Evolutionary conservation across 2,797 vertebrate species (phyloP).

Genomic region (Salarias fasciatus): DNA sequence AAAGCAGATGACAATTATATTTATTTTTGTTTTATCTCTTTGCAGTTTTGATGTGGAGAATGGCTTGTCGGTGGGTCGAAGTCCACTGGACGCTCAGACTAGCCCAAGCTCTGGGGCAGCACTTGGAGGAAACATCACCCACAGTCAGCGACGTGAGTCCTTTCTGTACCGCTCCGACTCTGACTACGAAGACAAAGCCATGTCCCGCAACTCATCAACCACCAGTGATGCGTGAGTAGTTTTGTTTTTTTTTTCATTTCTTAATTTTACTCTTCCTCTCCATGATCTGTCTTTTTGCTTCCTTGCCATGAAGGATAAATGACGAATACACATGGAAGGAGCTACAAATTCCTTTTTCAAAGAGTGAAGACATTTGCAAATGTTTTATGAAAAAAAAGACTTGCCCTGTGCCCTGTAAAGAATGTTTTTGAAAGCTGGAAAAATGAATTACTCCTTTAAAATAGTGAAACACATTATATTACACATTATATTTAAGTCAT

Average conservation of each 20-base stretch:
- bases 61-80: constrained; percentile 86
- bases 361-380: no score
- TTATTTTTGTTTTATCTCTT: constrained; percentile 14
- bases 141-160: constrained; percentile 92
- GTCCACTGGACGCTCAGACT: constrained; percentile 86
- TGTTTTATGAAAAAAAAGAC: no score
- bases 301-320: no score
- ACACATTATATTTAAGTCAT: no score
- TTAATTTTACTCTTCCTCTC: no score
- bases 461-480: no score
- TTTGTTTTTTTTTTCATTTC: not conserved
- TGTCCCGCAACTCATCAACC: constrained; percentile 93
- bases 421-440: no score
- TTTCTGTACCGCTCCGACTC: constrained; percentile 97
- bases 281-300: no score
- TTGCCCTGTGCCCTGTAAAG: no score
- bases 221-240: constrained; percentile 93
- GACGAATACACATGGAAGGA: no score
- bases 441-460: no score
- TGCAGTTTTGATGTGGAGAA: constrained; percentile 94
- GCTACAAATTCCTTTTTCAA: no score
- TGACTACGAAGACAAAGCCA: constrained; percentile 91
- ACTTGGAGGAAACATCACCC: constrained; percentile 85
- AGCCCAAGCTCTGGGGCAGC: constrained; percentile 88
- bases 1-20: not conserved